These are phyloP conservation scores for Nixonia krombeini DNA, from an alignment of 1,140 invertebrate species.

Conservation along the genomic window DNA sequence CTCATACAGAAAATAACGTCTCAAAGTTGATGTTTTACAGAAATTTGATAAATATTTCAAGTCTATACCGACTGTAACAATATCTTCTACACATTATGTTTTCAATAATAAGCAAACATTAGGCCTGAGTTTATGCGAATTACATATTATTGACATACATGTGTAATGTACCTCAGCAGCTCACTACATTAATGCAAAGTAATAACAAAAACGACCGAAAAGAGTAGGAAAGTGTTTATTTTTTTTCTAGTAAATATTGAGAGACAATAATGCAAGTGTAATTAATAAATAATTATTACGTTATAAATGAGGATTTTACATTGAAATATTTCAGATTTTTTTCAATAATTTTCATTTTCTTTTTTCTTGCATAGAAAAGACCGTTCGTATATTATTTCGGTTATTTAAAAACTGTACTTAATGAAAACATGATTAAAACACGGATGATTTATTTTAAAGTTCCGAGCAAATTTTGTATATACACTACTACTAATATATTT, in stretches of 20 bases:
- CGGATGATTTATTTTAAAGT: too few relatives aligned
- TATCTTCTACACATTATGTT: conserved; percentile 29
- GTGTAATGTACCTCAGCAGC: background rate
- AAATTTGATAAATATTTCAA: conserved; percentile 33
- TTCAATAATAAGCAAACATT: conserved; percentile 21
- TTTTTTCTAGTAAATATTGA: too few relatives aligned
- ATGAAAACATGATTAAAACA: too few relatives aligned
- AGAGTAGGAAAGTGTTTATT: conserved; percentile 10
- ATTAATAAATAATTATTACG: too few relatives aligned
- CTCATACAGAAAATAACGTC: conserved; percentile 44
- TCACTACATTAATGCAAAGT: conserved; percentile 11
- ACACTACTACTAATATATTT: conserved; percentile 56
- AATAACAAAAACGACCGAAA: conserved; percentile 15
- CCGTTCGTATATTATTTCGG: too few relatives aligned
- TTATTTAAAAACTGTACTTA: too few relatives aligned
- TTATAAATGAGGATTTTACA: too few relatives aligned
- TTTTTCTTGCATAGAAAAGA: too few relatives aligned
- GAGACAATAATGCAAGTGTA: too few relatives aligned
- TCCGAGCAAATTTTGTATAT: conserved; percentile 34
- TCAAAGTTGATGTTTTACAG: conserved; percentile 12
- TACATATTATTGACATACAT: background rate
- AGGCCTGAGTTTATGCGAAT: conserved; percentile 21
- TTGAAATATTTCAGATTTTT: background rate
- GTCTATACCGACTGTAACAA: conserved; percentile 37
- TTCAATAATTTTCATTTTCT: background rate